Conservation (phyloP, 2,888 invertebrate genomes). For the Cybosia mesomella region DNA sequence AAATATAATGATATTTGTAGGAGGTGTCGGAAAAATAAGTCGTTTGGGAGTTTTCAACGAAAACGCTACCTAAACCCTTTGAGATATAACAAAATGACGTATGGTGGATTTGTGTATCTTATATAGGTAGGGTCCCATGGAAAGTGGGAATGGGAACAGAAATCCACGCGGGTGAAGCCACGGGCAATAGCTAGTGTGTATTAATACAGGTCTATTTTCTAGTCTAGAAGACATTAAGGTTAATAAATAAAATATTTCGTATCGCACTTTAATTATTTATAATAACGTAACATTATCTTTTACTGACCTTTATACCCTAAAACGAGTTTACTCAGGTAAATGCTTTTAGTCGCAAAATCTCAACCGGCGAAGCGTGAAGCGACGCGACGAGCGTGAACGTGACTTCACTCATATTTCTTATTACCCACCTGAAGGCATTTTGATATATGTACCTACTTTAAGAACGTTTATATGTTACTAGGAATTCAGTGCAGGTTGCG, state of each 20-base stretch:
- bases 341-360: conserved; percentile 3
- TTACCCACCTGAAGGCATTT: conserved; percentile 3
- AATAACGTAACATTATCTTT: conserved; percentile 5
- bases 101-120: too few species aligned
- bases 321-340: not conserved
- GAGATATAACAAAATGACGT: too few species aligned
- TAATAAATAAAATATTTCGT: not conserved
- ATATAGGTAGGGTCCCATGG: too few species aligned
- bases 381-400: not conserved
- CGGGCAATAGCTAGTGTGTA: too few species aligned
- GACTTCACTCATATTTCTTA: not conserved
- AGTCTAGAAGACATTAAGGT: not conserved
- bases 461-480: not conserved
- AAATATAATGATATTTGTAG: too few species aligned
- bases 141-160: too few species aligned
- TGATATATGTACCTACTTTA: not conserved
- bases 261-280: not conserved
- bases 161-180: too few species aligned
- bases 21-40: too few species aligned
- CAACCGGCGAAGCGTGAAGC: conserved; percentile 7
- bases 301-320: not conserved
- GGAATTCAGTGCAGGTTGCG: too few species aligned
- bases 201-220: not conserved
- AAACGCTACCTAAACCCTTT: too few species aligned
- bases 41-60: too few species aligned